A percentile compares a stretch with the other conserved stretches of the same genome.
These are phyloP conservation scores for Steinernema scapterisci DNA, from an alignment of 2,888 invertebrate genomes.

Conservation along the genomic window DNA sequence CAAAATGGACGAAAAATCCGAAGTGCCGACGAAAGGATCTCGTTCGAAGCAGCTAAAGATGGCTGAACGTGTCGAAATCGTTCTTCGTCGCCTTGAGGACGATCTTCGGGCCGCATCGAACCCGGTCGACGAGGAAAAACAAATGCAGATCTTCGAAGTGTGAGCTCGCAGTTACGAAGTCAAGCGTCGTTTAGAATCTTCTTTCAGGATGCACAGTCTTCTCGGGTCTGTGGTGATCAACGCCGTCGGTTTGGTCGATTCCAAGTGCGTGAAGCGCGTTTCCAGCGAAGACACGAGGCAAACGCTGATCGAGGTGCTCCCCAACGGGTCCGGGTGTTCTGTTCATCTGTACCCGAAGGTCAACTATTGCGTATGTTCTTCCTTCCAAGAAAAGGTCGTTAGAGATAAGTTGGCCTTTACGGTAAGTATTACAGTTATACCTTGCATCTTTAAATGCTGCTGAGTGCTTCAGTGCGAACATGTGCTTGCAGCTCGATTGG, in stretches of 20 bases:
- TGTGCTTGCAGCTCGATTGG: background rate
- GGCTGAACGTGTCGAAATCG: background rate
- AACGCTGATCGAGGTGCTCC: conserved; percentile 2
- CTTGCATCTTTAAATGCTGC: too few relatives aligned
- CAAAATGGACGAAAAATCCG: too few relatives aligned
- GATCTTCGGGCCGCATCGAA: background rate
- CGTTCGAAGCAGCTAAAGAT: background rate
- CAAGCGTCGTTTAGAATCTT: too few relatives aligned
- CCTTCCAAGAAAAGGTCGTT: conserved; percentile 12
- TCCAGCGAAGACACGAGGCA: background rate
- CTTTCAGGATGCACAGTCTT: conserved; percentile 1
- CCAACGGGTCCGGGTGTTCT: background rate
- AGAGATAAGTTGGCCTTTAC: background rate
- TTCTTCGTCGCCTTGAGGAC: background rate
- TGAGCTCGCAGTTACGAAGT: too few relatives aligned
- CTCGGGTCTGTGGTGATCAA: background rate
- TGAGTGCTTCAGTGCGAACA: conserved; percentile 17
- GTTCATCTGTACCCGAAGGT: conserved; percentile 3
- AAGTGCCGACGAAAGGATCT: too few relatives aligned
- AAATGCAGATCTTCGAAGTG: background rate
- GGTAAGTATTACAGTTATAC: too few relatives aligned
- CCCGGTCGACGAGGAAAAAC: background rate
- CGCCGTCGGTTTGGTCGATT: conserved; percentile 8
- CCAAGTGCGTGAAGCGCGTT: conserved; percentile 10
- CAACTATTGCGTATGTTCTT: background rate